Base-by-base conservation (phyloP, 2,797 vertebrate genomes). In the Fistularia tabacaria region DNA sequence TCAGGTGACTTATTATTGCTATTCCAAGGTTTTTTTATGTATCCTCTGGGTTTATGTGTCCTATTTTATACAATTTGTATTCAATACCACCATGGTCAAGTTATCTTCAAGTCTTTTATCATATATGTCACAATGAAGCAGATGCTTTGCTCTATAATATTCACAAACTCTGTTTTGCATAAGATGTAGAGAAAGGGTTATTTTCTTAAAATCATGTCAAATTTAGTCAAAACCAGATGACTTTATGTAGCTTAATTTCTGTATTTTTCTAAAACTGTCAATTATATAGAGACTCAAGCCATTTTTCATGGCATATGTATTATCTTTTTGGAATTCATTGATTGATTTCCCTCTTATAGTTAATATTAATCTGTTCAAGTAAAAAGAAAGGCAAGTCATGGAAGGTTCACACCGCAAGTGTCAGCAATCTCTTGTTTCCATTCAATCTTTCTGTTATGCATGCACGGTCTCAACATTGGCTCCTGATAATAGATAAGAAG, bases 11-110 rank as follows among this genome's bases (percentile, higher is more conserved):
- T 70, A 57, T 79, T 80, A 59, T 69, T 67, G 62, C 69, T 10
- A 56, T 81, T 70, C 63, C 63, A 13, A 51, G 52, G 61, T 46
- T 62, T 71, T 71, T 25, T 25, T 44, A 7, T 14, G 39, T 14
- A 12, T 72, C 75, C 80, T 59, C 60, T 47, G 75, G 82, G 81
- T 64, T 68, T 80, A 78, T 76, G 66, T 78, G 66, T 61, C 76
- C 73, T 67, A 74, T 80, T 80, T 81, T 70, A 69, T 59, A 25
- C 49, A 38, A 41, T 73, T 77, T 69, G 46, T 60, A 43, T 68
- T 71, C 52, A 37, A 10, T 49, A 56, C 64, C 63, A 42, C 50
- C 50, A 6, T 8, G 55, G 40, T 55, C 57, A 42, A 38, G 49
- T 41, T 44, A 3, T 36, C 62, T 57, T 25, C 55, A 10, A 54